These are phyloP conservation scores for Notarius lentiginosus DNA, from an alignment of 2,113 vertebrate genomes.

Conservation along the genomic window DNA sequence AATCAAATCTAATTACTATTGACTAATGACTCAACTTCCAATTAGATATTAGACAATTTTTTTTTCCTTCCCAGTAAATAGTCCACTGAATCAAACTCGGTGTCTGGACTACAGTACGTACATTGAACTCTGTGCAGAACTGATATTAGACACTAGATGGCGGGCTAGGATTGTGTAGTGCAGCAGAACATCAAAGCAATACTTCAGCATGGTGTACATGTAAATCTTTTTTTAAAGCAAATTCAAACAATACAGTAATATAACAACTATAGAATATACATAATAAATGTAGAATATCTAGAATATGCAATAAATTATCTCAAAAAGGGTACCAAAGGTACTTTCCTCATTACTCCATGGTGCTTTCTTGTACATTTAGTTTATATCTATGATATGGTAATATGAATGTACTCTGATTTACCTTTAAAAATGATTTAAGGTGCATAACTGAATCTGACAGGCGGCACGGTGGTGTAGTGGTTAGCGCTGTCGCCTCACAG, in stretches of 20 bases:
- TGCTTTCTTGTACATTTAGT: neutral
- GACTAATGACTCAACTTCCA: neutral
- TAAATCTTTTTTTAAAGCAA: neutral
- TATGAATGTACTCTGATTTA: neutral
- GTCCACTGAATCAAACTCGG: neutral
- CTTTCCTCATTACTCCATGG: neutral
- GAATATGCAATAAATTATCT: neutral
- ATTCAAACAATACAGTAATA: neutral
- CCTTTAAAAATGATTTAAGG: no score
- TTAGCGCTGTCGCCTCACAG: no score
- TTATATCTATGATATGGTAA: neutral
- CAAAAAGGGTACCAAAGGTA: neutral
- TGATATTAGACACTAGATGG: constrained; percentile 29
- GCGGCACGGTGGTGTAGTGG: no score
- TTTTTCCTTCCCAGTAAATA: neutral
- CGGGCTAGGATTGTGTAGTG: neutral
- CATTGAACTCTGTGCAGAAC: neutral
- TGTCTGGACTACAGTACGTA: neutral
- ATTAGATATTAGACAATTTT: neutral
- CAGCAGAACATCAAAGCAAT: neutral
- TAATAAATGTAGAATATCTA: neutral
- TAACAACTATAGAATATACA: neutral
- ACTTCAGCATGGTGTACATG: neutral
- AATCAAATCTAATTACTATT: neutral
- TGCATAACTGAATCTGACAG: no score